Base-by-base conservation (phyloP, 37 sponge, comb jelly and placozoan species). In the Aphrocallistes beatrix region DNA sequence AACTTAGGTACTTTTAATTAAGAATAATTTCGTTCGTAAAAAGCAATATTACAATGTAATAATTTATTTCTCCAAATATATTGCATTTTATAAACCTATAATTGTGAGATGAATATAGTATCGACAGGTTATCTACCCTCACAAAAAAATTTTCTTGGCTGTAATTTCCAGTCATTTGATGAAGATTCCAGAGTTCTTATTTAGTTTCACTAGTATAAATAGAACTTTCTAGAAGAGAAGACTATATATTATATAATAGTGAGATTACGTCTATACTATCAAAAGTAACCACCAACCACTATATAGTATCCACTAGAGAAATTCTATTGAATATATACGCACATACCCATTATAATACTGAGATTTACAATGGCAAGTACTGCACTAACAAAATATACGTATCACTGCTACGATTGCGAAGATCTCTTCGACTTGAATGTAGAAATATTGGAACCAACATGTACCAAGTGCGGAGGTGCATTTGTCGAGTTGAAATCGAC, bases 401-500 rank as follows among this genome's bases (percentile, higher is more conserved):
- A 32, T 13, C n/a, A 32, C 75, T 60, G 75, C 21, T 60, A 60
- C n/a, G n/a, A 60, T 60, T 60, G 75, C 75, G 75, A 60, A 28
- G 75, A 13, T 25, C 10, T 25, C n/a, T 60, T 60, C 34, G 28
- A 60, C 8, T 13, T 60, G n/a, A 60, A 60, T 13, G 75, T 60
- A 30, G 17, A 19, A 28, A 60, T 25, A 60, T 19, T 25, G 28
- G 75, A 60, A 28, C 75, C 75, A 60, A 60, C 75, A 25, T 60
- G 75, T 60, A 60, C 75, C 1, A 3, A 60, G n/a, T 60, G 75
- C n/a, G 75, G 75, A 3, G 75, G n/a, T 60, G 10, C 75, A 28
- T 60, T 60, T 60, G 75, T 60, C 6, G 75, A 60, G n/a, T 60
- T 60, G 21, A 60, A 60, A 60, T 60, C 75, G 8, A 60, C 75